Conservation (phyloP, 37 sponge, comb jelly and placozoan species). For the Mnemiopsis leidyi region DNA sequence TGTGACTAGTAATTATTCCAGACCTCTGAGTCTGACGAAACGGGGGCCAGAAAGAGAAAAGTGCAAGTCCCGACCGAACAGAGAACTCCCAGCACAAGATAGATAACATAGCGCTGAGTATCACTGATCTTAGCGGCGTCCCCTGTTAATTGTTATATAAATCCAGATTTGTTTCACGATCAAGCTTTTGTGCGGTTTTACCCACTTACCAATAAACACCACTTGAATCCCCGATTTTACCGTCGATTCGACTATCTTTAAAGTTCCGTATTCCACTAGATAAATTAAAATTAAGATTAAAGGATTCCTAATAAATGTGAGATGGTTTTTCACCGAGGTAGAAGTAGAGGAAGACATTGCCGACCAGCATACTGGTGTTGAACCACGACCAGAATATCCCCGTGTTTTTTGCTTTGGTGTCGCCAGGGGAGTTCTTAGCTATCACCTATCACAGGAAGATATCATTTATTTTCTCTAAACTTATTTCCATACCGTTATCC, state of each 20-base stretch:
- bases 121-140: background rate
- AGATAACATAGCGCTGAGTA: background rate
- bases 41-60: background rate
- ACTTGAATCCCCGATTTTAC: no score
- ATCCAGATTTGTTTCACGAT: background rate
- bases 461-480: no score
- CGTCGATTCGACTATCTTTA: no score
- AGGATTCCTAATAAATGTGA: no score
- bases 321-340: slow-evolving; percentile 7
- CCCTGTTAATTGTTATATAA: background rate
- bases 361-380: slow-evolving; percentile 31
- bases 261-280: no score
- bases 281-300: no score
- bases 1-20: no score
- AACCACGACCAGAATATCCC: slow-evolving; percentile 64
- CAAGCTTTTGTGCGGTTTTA: no score
- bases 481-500: no score
- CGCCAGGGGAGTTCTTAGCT: slow-evolving; percentile 21
- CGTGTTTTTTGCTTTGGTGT: slow-evolving; percentile 33
- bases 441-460: no score
- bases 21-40: no score
- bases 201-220: no score
- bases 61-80: background rate
- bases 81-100: background rate
- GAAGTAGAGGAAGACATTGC: slow-evolving; percentile 7